Base-by-base conservation (phyloP, 2,797 vertebrate species). In the Myripristis jacobus region DNA sequence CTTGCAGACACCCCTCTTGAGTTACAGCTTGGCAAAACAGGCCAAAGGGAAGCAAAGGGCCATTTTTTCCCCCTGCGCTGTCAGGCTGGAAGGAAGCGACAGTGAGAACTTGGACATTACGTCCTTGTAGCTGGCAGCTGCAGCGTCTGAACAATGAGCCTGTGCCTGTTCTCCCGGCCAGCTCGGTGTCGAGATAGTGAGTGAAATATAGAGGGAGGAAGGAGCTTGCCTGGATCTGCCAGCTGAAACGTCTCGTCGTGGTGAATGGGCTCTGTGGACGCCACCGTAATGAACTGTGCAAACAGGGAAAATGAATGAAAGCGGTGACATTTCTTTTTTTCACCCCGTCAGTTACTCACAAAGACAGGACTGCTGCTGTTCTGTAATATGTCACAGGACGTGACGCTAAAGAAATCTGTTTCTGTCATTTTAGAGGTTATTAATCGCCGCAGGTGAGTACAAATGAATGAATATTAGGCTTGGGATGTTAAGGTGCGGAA, bases 1-100 rank as follows among this genome's bases (percentile, higher is more conserved):
- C 68, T n/a, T 50, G 78, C 71, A 55, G 80, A 82, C 77, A 52
- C n/a, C 73, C 78, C 41, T 52, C 72, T 83, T 88, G 88, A 89
- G 74, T 91, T 89, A 90, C 69, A 41, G 75, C 76, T 66, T 83
- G 80, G 90, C 86, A 81, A 59, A 73, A 69, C 76, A 54, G 8
- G 41, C 77, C 64, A 51, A 79, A 80, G 81, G 85, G 79, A 90
- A 84, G 77, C 65, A 31, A 47, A 48, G 55, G 50, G 19, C 54
- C 67, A 74, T 83, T 75, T 75, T 44, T 29, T 21, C 53, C 77
- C 38, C 44, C 53, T 24, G 57, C 77, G 69, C 78, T 73, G 84
- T 89, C 81, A 66, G 83, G 71, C 82, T 86, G 89, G 87, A 88
- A 90, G 91, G 89, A 91, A 92, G 87, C 66, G 70, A 73, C 84